Percentiles rank a stretch among this genome's conserved stretches.
These are phyloP conservation scores for Microtus pennsylvanicus DNA, from an alignment of 2,113 vertebrate genomes.

Conservation along the genomic window DNA sequence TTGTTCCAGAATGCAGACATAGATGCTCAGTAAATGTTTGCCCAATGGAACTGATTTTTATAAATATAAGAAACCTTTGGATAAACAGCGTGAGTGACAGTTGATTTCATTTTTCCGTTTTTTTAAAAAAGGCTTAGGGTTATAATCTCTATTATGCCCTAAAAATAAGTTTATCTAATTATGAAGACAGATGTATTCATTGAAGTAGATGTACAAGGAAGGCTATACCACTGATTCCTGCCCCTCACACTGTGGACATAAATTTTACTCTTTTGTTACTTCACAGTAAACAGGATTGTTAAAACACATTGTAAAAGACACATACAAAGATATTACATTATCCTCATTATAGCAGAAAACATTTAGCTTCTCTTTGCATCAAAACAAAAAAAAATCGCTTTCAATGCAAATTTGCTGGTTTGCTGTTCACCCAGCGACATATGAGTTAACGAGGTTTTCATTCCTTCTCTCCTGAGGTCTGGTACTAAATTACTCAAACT, in stretches of 20 bases:
- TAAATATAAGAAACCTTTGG: constrained; percentile 42
- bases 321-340: background rate
- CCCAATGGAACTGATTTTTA: constrained; percentile 40
- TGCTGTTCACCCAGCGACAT: constrained; percentile 8
- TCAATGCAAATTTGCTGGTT: constrained; percentile 70
- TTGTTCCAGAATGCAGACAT: constrained; percentile 24
- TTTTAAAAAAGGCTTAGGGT: background rate
- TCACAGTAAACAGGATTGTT: background rate
- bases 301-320: constrained; percentile 21
- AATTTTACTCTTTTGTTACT: constrained; percentile 38
- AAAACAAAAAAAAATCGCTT: constrained; percentile 70
- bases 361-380: constrained; percentile 29
- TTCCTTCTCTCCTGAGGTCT: constrained; percentile 71
- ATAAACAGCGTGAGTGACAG: background rate
- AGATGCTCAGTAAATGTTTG: background rate
- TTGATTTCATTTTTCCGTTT: background rate
- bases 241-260: background rate
- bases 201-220: background rate
- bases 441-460: constrained; percentile 68
- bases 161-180: constrained; percentile 27
- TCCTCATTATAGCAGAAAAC: background rate
- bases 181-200: background rate
- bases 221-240: background rate
- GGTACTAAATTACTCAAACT: constrained; percentile 75
- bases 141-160: background rate